Conservation (phyloP, 2,888 invertebrate genomes). For the Agonum fuliginosum region DNA sequence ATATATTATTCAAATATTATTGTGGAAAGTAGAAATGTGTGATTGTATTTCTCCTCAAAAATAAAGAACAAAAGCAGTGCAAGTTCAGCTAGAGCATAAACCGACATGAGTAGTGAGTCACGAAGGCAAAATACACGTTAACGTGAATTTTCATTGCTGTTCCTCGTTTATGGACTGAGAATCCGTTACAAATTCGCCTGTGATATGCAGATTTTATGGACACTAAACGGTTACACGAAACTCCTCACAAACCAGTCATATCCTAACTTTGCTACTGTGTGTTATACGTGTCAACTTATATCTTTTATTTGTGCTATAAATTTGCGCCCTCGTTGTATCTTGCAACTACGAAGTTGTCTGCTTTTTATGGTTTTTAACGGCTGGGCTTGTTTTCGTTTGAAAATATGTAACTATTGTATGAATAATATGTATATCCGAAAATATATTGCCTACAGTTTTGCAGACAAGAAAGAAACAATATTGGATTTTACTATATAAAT, state of each 20-base stretch:
- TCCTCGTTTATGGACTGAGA: conserved; percentile 37
- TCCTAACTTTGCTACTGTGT: conserved; percentile 34
- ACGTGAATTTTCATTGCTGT: conserved; percentile 19
- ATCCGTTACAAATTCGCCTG: conserved; percentile 26
- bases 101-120: no score
- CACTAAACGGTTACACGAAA: conserved; percentile 47
- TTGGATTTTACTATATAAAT: no score
- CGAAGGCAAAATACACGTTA: conserved; percentile 1
- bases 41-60: neutral
- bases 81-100: neutral
- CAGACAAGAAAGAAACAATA: no score
- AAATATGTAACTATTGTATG: no score
- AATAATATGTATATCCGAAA: no score
- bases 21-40: no score
- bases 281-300: conserved; percentile 4
- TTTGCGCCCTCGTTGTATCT: neutral
- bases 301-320: conserved; percentile 30
- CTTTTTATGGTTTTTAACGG: no score
- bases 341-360: neutral
- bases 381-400: no score
- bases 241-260: conserved; percentile 20
- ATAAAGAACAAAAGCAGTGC: neutral
- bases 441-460: no score
- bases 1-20: no score
- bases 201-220: conserved; percentile 40